Conservation (phyloP, 2,797 vertebrate genomes). For the Podargus strigoides region DNA sequence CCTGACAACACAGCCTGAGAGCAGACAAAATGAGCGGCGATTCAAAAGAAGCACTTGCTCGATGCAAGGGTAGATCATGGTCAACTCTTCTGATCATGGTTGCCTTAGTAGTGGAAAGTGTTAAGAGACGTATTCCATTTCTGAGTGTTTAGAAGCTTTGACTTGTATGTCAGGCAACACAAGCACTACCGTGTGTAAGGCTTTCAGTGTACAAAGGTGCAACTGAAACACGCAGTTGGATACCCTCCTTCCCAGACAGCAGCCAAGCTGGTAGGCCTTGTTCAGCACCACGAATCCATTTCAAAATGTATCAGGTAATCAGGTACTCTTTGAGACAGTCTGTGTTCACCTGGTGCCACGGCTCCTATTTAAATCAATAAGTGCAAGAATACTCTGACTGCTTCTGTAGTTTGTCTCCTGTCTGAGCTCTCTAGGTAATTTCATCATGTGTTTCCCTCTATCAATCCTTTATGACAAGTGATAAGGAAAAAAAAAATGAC, state of each 20-base stretch:
- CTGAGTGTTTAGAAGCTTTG: not conserved
- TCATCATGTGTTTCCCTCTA: not conserved
- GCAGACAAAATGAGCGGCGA: not conserved
- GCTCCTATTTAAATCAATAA: not conserved
- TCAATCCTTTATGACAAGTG: not conserved
- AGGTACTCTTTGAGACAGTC: not conserved
- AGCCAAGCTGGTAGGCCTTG: not conserved
- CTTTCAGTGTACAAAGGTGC: not conserved
- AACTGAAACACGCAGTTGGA: not conserved
- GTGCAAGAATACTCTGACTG: not conserved
- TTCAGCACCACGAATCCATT: not conserved
- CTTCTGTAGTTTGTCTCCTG: not conserved
- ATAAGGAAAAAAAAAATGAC: not conserved
- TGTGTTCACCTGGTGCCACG: not conserved
- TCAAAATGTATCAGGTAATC: not conserved
- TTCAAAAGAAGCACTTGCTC: not conserved
- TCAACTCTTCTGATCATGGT: not conserved
- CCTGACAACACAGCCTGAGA: not conserved
- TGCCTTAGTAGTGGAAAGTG: not conserved
- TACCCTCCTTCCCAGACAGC: not conserved
- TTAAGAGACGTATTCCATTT: not conserved
- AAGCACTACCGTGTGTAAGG: not conserved
- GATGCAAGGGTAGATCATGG: not conserved
- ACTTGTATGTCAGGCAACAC: not conserved
- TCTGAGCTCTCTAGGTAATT: not conserved